These are phyloP conservation scores for Orthonevra nobilis DNA, from an alignment of 2,888 invertebrate genomes.

Conservation along the genomic window DNA sequence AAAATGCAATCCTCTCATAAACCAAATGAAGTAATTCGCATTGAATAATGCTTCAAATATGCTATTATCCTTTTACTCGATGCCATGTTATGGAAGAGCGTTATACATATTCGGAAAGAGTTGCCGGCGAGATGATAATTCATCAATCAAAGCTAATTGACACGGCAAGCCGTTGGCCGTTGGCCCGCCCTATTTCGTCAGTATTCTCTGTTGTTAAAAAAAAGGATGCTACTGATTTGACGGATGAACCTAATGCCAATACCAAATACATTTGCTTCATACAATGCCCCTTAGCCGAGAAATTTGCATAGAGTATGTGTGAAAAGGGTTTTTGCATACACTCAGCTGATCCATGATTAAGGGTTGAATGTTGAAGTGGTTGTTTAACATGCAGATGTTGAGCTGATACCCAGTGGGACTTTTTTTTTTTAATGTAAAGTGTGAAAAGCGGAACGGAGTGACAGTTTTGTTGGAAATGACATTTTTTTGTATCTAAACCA, in stretches of 20 bases:
- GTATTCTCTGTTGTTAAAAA: conserved; percentile 24
- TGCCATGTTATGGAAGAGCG: conserved; percentile 25
- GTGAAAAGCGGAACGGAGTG: conserved; percentile 57
- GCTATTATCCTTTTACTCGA: conserved; percentile 35
- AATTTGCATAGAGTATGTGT: conserved; percentile 54
- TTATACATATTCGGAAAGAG: conserved; percentile 41
- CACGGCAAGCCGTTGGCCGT: conserved; percentile 56
- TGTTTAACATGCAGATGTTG: conserved; percentile 60
- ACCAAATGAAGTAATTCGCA: too few relatives aligned
- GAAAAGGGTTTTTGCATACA: conserved; percentile 46
- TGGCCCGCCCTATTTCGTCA: conserved; percentile 50
- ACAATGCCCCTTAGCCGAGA: conserved; percentile 28
- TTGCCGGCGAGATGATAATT: conserved; percentile 55
- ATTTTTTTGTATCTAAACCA: conserved; percentile 63
- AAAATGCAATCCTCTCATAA: too few relatives aligned
- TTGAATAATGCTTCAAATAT: too few relatives aligned
- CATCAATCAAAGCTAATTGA: conserved; percentile 70
- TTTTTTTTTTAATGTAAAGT: conserved; percentile 31
- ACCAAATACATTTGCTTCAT: conserved; percentile 33
- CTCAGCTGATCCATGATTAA: conserved; percentile 39
- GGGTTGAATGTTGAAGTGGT: conserved; percentile 54
- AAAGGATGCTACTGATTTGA: conserved; percentile 45
- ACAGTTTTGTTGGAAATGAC: conserved; percentile 43
- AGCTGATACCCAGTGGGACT: not conserved
- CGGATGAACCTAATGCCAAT: conserved; percentile 54